These are phyloP conservation scores for Vombatus ursinus DNA, from an alignment of 2,113 vertebrate species.

Conservation along the genomic window DNA sequence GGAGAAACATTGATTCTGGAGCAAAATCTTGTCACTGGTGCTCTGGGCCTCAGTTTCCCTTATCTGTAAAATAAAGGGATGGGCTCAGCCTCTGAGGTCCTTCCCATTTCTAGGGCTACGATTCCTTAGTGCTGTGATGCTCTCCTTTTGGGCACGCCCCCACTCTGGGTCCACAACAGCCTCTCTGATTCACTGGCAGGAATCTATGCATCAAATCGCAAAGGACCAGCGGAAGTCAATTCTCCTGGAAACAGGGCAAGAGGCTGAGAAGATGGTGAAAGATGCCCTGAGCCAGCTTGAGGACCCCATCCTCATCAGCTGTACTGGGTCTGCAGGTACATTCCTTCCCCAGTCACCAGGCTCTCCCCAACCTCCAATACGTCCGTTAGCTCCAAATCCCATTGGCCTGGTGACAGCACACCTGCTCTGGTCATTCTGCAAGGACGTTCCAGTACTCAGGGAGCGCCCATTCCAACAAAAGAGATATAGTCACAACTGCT, in stretches of 20 bases:
- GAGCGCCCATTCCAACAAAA: neutral
- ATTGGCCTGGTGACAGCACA: neutral
- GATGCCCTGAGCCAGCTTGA: conserved; percentile 90
- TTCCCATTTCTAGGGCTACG: neutral
- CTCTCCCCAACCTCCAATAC: neutral
- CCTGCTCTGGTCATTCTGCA: neutral
- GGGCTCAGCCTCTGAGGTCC: neutral
- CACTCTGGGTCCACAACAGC: accelerated
- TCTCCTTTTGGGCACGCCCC: neutral
- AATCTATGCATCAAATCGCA: conserved; percentile 84
- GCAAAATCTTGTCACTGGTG: neutral
- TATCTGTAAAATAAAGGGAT: neutral
- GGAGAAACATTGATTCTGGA: neutral
- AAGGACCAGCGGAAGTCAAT: conserved; percentile 84
- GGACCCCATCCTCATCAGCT: conserved; percentile 91
- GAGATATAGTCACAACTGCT: neutral
- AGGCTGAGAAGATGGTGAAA: conserved; percentile 89
- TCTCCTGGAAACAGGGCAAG: conserved; percentile 82
- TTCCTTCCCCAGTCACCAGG: accelerated
- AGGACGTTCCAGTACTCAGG: no score
- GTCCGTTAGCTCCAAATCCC: neutral
- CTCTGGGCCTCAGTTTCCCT: neutral
- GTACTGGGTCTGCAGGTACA: conserved; percentile 92
- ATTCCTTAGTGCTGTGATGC: neutral
- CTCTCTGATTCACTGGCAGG: conserved; percentile 79